Evolutionary conservation across 2,797 vertebrate species (phyloP).

Genomic region (Cetoscarus ocellatus): DNA sequence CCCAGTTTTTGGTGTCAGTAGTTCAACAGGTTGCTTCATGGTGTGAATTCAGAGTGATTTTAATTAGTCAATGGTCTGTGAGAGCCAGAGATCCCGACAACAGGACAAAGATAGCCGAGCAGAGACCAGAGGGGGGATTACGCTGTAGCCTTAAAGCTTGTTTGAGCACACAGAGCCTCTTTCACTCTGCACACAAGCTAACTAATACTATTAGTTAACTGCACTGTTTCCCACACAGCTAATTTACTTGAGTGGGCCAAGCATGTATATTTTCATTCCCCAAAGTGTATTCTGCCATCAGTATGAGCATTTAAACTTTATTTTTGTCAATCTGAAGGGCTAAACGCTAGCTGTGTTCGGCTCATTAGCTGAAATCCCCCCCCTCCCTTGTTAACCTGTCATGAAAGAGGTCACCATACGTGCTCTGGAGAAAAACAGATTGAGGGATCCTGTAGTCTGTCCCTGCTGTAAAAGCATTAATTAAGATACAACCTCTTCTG

Average conservation of each 20-base stretch:
- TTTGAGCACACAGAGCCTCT: conserved; percentile 58
- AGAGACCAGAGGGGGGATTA: conserved; percentile 64
- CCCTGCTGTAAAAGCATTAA: background rate
- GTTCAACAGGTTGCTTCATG: conserved; percentile 42
- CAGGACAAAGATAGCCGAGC: conserved; percentile 60
- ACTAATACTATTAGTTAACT: conserved; percentile 57
- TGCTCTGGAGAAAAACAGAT: background rate
- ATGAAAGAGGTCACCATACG: background rate
- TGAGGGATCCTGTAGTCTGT: background rate
- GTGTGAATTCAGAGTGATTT: conserved; percentile 48
- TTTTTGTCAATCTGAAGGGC: background rate
- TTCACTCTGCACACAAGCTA: conserved; percentile 33
- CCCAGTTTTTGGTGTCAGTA: conserved; percentile 37
- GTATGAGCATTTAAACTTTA: background rate
- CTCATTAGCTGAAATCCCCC: background rate
- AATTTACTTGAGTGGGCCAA: background rate
- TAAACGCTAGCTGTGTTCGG: background rate
- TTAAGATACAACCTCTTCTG: background rate
- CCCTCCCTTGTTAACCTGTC: background rate
- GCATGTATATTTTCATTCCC: background rate
- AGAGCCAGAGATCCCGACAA: conserved; percentile 52
- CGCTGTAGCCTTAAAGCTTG: conserved; percentile 66
- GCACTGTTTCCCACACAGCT: conserved; percentile 1
- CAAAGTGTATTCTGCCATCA: background rate
- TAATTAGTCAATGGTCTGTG: conserved; percentile 59